These are phyloP conservation scores for Tachina fera DNA, from an alignment of 2,888 invertebrate species.

Conservation along the genomic window DNA sequence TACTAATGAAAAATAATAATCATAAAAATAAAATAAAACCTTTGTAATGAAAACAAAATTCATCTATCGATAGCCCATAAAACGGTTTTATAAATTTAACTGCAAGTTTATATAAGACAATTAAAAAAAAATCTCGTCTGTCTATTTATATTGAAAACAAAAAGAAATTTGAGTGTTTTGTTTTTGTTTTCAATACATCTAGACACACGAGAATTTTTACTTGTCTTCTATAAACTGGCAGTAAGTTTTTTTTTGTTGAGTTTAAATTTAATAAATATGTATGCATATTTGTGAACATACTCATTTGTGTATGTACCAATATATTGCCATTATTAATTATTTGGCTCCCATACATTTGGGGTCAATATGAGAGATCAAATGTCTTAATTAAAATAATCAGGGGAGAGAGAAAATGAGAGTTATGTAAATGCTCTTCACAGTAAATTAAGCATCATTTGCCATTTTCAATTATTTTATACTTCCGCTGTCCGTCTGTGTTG, in stretches of 20 bases:
- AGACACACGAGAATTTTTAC: too few species aligned
- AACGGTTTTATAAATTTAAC: too few species aligned
- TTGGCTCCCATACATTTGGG: slow-evolving; percentile 49
- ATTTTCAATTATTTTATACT: slow-evolving; percentile 12
- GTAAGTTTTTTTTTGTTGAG: neutral
- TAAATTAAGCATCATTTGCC: slow-evolving; percentile 10
- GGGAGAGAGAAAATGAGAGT: neutral
- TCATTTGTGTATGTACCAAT: neutral
- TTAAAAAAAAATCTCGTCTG: too few species aligned
- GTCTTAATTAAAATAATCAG: slow-evolving; percentile 53
- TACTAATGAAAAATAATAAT: too few species aligned
- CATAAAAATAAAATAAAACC: too few species aligned
- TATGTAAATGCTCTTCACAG: neutral
- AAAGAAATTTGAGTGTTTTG: too few species aligned
- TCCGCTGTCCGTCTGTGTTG: neutral
- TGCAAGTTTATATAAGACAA: too few species aligned
- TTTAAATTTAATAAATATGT: neutral
- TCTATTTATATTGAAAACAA: too few species aligned
- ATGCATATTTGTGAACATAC: neutral
- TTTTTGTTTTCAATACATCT: too few species aligned
- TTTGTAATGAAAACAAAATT: too few species aligned
- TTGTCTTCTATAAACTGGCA: too few species aligned
- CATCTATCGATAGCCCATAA: too few species aligned
- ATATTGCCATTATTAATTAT: neutral
- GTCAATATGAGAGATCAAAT: slow-evolving; percentile 70